Evolutionary conservation across 2,113 vertebrate species (phyloP), one percentile per base, ranked within the genome.

Genomic region (Ailurus styani): DNA sequence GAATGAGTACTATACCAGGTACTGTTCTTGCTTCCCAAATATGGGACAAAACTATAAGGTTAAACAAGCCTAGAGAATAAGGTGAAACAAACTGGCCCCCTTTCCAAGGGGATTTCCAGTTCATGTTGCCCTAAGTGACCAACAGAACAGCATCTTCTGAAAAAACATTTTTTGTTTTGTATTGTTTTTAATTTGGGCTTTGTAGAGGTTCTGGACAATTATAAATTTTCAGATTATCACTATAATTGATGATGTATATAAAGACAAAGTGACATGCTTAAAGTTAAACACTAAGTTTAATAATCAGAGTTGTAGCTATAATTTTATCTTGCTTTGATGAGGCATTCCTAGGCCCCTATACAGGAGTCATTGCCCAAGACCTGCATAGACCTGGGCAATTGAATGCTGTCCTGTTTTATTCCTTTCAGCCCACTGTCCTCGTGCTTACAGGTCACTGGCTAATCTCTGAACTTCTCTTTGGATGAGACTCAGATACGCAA

Each of bases 91-190:
- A 34, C 21, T 52, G 31, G 31, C 5, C 14, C 5, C 25, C 20
- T 91, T 95, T 83, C 52, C 81, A 93, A 94, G 31, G 50, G 23
- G 85, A 88, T 93, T 96, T 97, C 70, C 10, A 95, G 40, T 47
- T 95, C 40, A 7, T 23, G 2, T 47, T 95, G 20, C 31, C 47
- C 5, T 78, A 82, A 50, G 21, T 87, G 68, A 90, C 34, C 75
- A 93, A 77, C 7, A 92, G n/a, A 94, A 72, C 23, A 79, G 6
- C 3, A 70, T 21, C 52, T 11, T 13, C 25, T 66, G 29, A 25
- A 86, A 78, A 62, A 75, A 23, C 27, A 27, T 57, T 57, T 57
- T 57, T 23, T 55, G 18, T 20, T 21, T 55, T 55, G 20, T 21
- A 8, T 25, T 25, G 25, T 60, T 25, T 25, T 27, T 60, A 60